These are phyloP conservation scores for Mactra quadrangularis DNA, from an alignment of 1,140 invertebrate species.

Conservation along the genomic window DNA sequence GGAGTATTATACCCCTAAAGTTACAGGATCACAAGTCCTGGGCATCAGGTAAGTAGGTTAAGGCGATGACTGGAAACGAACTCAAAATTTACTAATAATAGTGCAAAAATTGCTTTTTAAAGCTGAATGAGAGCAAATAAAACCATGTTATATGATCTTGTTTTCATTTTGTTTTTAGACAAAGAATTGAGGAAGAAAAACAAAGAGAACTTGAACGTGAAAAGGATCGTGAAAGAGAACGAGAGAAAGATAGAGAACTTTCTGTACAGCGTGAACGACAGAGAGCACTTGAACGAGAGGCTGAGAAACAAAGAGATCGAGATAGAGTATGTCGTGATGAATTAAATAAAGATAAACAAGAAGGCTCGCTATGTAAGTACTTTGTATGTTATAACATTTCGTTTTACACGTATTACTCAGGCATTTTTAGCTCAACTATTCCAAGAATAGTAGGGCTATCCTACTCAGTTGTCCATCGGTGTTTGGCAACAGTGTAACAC, in stretches of 20 bases:
- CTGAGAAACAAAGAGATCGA: slow-evolving; percentile 50
- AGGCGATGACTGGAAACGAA: no score
- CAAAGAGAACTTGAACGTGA: slow-evolving; percentile 69
- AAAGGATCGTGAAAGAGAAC: slow-evolving; percentile 68
- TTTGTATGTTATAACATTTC: neutral
- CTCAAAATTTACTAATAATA: no score
- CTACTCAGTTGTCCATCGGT: no score
- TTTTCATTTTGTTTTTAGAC: slow-evolving; percentile 57
- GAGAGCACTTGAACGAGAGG: slow-evolving; percentile 62
- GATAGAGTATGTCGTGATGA: slow-evolving; percentile 11
- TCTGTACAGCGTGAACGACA: slow-evolving; percentile 68
- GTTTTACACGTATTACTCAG: no score
- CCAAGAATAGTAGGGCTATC: no score
- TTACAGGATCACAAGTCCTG: no score
- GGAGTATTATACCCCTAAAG: no score
- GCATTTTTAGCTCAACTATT: neutral
- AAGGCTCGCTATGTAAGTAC: slow-evolving; percentile 46
- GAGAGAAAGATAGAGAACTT: slow-evolving; percentile 68
- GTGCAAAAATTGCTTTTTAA: no score
- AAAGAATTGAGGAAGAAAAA: slow-evolving; percentile 75
- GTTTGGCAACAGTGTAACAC: no score
- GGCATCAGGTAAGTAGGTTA: no score
- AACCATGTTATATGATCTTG: no score
- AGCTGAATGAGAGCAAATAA: no score
- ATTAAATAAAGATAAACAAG: slow-evolving; percentile 33